Evolutionary conservation across 2,113 vertebrate species (phyloP), one percentile per base, ranked within the genome.

Genomic region (Hippocampus mohnikei): DNA sequence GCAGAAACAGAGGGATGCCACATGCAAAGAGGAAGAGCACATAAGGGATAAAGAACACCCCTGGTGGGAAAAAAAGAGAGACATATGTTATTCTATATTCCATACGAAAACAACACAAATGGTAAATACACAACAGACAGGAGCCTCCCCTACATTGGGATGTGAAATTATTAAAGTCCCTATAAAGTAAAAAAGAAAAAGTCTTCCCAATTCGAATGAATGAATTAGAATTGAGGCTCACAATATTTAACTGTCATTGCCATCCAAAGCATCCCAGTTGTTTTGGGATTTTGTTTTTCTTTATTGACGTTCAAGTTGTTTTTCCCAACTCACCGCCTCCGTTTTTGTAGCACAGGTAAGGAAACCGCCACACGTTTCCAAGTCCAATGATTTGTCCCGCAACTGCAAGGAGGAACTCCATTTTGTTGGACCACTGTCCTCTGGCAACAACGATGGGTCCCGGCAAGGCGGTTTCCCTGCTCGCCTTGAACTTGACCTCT

Each of bases 301-400:
- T 55, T 11, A 55, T 27, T n/a, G 20, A n/a, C 20, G 27, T 18
- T 60, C 15, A 11, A 40, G 8, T 62, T 62, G 18, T 63, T 42
- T 41, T 60, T 1, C 42, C 42, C 67, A 60, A 79, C 90, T 88
- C 72, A 92, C 92, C 92, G 72, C 92, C 92, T 81, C 92, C 92
- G 67, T 93, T 93, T 82, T 93, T 93, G 88, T 93, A 93, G 84
- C 92, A 93, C 71, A 93, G 77, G 72, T 93, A 93, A 63, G 92
- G 92, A 69, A 93, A 93, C 75, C 92, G 82, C 92, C 92, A 93
- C 64, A 93, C 91, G 66, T 93, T 93, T 80, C 92, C 92, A 1
- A 93, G 77, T 9, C 92, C 92, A 16, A 93, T 89, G 75, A 93
- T 93, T 74, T 93, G 92, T 75, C 92, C 92, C 0, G 92, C 92